Conservation (phyloP, 2,888 invertebrate genomes). For the Caenorhabditis angaria region DNA sequence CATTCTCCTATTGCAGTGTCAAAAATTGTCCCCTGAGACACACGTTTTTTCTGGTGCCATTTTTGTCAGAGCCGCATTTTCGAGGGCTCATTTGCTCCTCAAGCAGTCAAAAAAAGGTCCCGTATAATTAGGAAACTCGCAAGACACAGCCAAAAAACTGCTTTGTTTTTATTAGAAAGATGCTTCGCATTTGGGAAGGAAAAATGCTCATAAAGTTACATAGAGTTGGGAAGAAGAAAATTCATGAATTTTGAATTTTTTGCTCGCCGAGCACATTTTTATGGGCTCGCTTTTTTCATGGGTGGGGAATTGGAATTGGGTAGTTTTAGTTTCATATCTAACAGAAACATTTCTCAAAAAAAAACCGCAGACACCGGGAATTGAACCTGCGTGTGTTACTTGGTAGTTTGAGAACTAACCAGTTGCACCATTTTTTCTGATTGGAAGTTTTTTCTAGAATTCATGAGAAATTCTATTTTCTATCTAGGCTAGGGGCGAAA, state of each 20-base stretch:
- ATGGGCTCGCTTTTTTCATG: background rate
- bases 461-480: background rate
- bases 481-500: too few species aligned
- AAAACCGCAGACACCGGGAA: too few species aligned
- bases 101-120: background rate
- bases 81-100: background rate
- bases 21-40: background rate
- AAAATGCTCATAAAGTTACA: background rate
- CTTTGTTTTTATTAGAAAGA: background rate
- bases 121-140: background rate
- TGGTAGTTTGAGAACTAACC: too few species aligned
- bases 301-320: background rate
- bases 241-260: slow-evolving; percentile 1
- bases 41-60: background rate
- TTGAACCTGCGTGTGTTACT: too few species aligned
- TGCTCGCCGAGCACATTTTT: background rate
- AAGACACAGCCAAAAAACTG: slow-evolving; percentile 1
- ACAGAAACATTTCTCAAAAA: too few species aligned
- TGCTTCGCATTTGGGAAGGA: too few species aligned
- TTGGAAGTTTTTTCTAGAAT: too few species aligned
- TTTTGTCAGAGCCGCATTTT: background rate
- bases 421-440: too few species aligned
- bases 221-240: background rate
- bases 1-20: too few species aligned
- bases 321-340: background rate